Evolutionary conservation across 2,797 vertebrate genomes (phyloP).

Genomic region (Urophycis tenuis): DNA sequence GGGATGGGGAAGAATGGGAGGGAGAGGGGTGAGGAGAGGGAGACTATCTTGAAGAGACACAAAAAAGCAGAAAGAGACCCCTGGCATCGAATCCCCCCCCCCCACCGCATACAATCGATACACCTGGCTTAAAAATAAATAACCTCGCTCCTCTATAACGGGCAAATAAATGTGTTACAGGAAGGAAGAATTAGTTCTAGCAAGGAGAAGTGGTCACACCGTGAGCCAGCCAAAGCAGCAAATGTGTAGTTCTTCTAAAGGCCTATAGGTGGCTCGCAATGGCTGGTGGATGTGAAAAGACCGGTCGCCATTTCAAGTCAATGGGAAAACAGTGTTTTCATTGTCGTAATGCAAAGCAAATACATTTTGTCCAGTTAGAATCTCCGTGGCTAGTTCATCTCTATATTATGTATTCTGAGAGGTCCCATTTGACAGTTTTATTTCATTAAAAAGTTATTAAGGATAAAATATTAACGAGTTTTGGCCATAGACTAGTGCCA

Average conservation of each 20-base stretch:
- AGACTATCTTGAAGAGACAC: neutral
- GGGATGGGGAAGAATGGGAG: conserved; percentile 42
- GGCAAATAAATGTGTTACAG: neutral
- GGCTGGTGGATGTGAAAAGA: neutral
- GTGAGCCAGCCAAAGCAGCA: too few relatives aligned
- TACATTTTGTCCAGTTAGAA: neutral
- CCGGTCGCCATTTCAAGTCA: neutral
- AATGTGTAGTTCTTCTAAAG: neutral
- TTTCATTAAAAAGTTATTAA: neutral
- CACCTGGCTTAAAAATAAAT: neutral
- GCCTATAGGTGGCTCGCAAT: neutral
- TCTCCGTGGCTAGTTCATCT: neutral
- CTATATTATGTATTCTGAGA: neutral
- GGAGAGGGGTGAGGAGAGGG: conserved; percentile 21
- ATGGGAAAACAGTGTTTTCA: neutral
- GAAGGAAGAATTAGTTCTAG: neutral
- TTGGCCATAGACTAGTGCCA: too few relatives aligned
- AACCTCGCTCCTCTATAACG: neutral
- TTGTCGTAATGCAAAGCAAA: neutral
- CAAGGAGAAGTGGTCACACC: too few relatives aligned
- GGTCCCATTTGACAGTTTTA: neutral
- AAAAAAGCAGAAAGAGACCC: neutral
- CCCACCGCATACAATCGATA: too few relatives aligned
- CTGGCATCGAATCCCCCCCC: too few relatives aligned
- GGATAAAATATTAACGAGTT: neutral